phyloP scores from a whole-genome alignment of 2,888 invertebrate genomes.

The Tiliacea aurago region DNA sequence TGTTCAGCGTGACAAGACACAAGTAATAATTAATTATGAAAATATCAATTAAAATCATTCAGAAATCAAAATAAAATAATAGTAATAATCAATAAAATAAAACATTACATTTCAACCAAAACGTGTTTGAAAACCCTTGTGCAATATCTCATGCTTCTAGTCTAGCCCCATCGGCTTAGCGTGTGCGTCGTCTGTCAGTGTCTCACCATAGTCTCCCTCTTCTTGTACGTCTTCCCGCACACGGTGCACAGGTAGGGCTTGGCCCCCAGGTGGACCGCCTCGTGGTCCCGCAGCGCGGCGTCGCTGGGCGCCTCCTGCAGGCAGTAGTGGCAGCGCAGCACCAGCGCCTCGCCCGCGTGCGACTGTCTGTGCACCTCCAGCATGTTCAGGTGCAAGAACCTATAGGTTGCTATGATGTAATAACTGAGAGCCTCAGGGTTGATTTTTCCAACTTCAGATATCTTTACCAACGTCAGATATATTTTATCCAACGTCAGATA shows the following conservation, averaged over 20 bases:
- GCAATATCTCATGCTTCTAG: no score
- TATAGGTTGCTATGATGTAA: slow-evolving; percentile 10
- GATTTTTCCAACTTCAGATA: no score
- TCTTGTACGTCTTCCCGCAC: slow-evolving; percentile 81
- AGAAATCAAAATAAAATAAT: no score
- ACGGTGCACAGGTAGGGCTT: slow-evolving; percentile 82
- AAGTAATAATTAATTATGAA: no score
- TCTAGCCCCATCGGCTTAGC: no score
- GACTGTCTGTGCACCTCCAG: slow-evolving; percentile 80
- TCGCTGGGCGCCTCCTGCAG: slow-evolving; percentile 70
- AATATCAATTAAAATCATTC: no score
- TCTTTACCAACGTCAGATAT: neutral
- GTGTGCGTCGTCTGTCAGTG: no score
- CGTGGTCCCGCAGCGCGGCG: slow-evolving; percentile 70
- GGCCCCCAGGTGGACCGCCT: slow-evolving; percentile 76
- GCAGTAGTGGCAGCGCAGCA: slow-evolving; percentile 80
- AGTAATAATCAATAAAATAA: no score
- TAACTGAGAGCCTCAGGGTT: neutral
- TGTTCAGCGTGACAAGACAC: no score
- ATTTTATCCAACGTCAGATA: no score
- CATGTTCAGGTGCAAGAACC: slow-evolving; percentile 82
- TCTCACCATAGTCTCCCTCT: slow-evolving; percentile 82
- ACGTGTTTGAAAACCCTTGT: neutral
- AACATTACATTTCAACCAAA: no score
- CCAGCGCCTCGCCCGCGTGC: slow-evolving; percentile 78